Evolutionary conservation across 2,888 invertebrate genomes (phyloP).

Genomic region (Leptogaster cylindrica): DNA sequence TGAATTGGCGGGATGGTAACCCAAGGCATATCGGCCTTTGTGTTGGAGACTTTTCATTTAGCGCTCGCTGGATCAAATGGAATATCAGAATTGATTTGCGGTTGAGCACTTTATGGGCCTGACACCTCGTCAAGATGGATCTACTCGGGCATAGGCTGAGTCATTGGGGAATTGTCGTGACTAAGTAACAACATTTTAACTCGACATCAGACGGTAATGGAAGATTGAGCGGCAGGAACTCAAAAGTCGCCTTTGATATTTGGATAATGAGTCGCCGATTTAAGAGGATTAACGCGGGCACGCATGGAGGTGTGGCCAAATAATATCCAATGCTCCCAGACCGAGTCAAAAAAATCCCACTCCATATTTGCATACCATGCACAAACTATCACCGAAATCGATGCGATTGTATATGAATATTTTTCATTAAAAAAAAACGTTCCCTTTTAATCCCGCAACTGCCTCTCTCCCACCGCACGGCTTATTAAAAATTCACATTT

Average conservation of each 20-base stretch:
- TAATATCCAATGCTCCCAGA: conserved; percentile 4
- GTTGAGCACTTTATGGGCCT: conserved; percentile 11
- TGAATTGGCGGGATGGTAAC: background rate
- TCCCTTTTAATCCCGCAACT: background rate
- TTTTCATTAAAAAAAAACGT: background rate
- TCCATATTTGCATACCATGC: conserved; percentile 9
- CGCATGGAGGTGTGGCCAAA: background rate
- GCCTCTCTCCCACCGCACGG: background rate
- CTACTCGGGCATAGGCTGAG: conserved; percentile 6
- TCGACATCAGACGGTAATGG: conserved; percentile 6
- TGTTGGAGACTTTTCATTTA: conserved; percentile 14
- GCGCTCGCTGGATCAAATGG: conserved; percentile 10
- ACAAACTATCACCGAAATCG: conserved; percentile 14
- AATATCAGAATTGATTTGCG: conserved; percentile 24
- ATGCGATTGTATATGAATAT: conserved; percentile 10
- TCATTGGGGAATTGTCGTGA: conserved; percentile 24
- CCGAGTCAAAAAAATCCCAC: background rate
- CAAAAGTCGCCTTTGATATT: background rate
- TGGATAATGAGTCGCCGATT: background rate
- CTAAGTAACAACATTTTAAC: background rate
- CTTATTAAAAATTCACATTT: too few species aligned
- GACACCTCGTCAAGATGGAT: conserved; percentile 5
- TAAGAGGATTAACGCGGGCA: background rate
- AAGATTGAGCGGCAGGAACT: conserved; percentile 16
- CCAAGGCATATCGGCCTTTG: background rate